Evolutionary conservation across 2,888 invertebrate genomes (phyloP).

Genomic region (Eilema caniola): DNA sequence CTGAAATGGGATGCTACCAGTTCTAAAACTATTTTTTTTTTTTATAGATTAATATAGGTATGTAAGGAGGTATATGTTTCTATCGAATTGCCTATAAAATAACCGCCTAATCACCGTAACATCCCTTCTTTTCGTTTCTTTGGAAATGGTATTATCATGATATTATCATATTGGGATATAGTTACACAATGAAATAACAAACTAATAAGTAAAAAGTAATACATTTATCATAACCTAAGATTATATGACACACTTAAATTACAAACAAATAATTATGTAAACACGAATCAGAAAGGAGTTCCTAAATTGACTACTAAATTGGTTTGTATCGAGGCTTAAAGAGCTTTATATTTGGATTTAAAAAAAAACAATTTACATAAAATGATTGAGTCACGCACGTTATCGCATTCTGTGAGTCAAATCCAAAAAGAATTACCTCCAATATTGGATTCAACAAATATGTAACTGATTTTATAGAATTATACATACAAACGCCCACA

Average conservation of each 20-base stretch:
- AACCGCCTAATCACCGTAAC: background rate
- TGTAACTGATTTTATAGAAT: background rate
- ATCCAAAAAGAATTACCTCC: background rate
- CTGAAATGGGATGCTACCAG: background rate
- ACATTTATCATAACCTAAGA: no score
- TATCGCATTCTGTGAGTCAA: background rate
- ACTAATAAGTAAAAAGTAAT: no score
- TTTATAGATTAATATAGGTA: background rate
- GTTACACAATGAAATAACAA: no score
- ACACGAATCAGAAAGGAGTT: background rate
- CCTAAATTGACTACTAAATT: conserved; percentile 1
- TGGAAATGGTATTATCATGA: background rate
- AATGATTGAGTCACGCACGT: background rate
- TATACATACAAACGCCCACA: no score
- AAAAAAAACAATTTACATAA: background rate
- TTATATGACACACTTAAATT: no score
- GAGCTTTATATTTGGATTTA: background rate
- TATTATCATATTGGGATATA: no score
- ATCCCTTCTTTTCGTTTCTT: background rate
- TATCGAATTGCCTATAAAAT: background rate
- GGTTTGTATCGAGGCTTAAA: background rate
- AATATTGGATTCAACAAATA: background rate
- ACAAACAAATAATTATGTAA: no score
- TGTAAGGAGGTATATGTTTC: background rate
- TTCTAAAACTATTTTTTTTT: background rate